Evolutionary conservation across 2,797 vertebrate genomes (phyloP), one percentile per base, ranked within the genome.

Genomic region (Triplophysa yarkandensis): DNA sequence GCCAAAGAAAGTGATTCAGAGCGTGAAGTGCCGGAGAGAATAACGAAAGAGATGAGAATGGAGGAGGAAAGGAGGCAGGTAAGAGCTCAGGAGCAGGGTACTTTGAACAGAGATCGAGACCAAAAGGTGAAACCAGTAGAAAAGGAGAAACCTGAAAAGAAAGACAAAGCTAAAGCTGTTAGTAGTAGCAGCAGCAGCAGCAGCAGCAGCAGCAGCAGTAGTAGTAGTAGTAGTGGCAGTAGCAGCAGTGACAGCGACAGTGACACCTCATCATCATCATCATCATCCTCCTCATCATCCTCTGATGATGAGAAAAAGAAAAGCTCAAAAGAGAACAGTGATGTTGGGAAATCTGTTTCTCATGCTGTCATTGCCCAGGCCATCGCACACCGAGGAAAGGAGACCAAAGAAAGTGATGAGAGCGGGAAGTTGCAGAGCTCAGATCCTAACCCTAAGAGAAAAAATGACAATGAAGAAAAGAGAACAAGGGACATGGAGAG

Each of bases 211-310:
- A 85, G n/a, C n/a, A n/a, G n/a, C n/a, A n/a, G n/a, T n/a, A n/a
- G n/a, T 4, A 83, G 85, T 0, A 83, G 83, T 0, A 81, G 84
- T 0, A 71, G 82, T 0, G 79, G 83, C 0, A 78, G 79, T 5
- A 79, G 86, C 71, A 74, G 63, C 55, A 81, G 81, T 1, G 74
- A 76, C 6, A 83, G 82, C 0, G 83, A 87, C 28, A 89, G 86
- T 3, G 81, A 84, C 62, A 84, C 86, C 65, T 90, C 90, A 0
- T 91, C 91, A 0, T 90, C 89, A 0, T 91, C 88, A 25, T 88
- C 86, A 0, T 86, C 0, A 85, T 88, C 88, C 0, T 91, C 90
- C 0, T 90, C 91, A 1, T 92, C 91, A 1, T 84, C 85, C 0
- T 81, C 81, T 0, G 86, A 90, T 7, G 80, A 60, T 8, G 77